phyloP scores from a whole-genome alignment of 92 coral and sea anemone species.

The Zoanthus solanderi region DNA sequence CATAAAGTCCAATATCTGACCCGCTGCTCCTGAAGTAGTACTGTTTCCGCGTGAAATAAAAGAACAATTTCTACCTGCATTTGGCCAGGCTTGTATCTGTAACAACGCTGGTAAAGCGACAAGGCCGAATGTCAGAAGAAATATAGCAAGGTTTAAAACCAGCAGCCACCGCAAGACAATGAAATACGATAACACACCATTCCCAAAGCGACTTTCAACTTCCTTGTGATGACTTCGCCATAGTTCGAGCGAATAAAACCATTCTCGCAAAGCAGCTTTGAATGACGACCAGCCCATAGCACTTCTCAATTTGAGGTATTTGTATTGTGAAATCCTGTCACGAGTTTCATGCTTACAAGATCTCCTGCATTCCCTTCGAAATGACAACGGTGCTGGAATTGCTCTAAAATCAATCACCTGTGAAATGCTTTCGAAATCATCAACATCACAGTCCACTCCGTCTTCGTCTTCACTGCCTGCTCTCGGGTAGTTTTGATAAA shows the following conservation, averaged over 20 bases:
- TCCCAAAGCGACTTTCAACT: slow-evolving; percentile 96
- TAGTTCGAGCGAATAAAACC: slow-evolving; percentile 77
- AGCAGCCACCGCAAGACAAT: slow-evolving; percentile 93
- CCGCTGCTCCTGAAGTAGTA: slow-evolving; percentile 44
- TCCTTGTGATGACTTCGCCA: slow-evolving; percentile 97
- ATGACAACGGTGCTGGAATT: slow-evolving; percentile 83
- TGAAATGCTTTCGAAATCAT: slow-evolving; percentile 37
- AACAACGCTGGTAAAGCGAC: slow-evolving; percentile 79
- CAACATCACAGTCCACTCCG: slow-evolving; percentile 45
- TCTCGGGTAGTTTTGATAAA: slow-evolving; percentile 5
- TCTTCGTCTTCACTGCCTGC: slow-evolving; percentile 20
- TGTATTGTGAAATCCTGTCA: slow-evolving; percentile 67
- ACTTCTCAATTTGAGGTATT: slow-evolving; percentile 52
- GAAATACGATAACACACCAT: slow-evolving; percentile 97
- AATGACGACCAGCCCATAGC: slow-evolving; percentile 69
- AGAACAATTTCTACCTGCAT: slow-evolving; percentile 27
- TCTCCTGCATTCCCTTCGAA: slow-evolving; percentile 65
- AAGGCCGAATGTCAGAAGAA: slow-evolving; percentile 86
- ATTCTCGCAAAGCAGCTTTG: slow-evolving; percentile 58
- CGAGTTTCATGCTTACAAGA: slow-evolving; percentile 62
- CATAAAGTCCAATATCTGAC: slow-evolving; percentile 76
- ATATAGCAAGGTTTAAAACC: slow-evolving; percentile 83
- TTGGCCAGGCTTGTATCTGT: background rate
- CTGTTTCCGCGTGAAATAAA: slow-evolving; percentile 26
- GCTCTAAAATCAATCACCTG: slow-evolving; percentile 82